A percentile compares a stretch with the other conserved stretches of the same genome.
These are phyloP conservation scores for Sardina pilchardus DNA, from an alignment of 2,113 vertebrate genomes.

Conservation along the genomic window DNA sequence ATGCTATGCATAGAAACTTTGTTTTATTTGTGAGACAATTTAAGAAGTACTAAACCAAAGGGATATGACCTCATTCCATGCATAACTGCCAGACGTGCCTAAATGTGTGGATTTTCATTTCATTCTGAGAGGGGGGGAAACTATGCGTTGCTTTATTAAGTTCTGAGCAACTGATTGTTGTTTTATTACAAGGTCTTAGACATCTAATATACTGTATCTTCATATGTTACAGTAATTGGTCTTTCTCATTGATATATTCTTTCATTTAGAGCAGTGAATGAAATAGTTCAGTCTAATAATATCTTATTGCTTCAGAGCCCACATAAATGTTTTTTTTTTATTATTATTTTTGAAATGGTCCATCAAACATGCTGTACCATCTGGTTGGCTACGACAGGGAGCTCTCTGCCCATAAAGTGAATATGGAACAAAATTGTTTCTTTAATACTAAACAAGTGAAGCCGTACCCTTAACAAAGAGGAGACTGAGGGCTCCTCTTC, in stretches of 20 bases:
- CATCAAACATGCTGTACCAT: neutral
- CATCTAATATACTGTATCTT: neutral
- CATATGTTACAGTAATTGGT: neutral
- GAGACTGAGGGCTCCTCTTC: neutral
- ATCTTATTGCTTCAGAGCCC: neutral
- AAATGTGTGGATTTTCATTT: neutral
- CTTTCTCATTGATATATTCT: neutral
- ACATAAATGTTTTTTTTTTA: neutral
- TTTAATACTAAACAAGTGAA: neutral
- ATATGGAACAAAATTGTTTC: conserved; percentile 12
- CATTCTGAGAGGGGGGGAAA: neutral
- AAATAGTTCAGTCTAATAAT: neutral
- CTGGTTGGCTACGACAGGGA: neutral
- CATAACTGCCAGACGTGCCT: neutral
- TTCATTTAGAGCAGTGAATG: neutral
- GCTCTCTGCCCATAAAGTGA: neutral
- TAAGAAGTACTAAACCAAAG: neutral
- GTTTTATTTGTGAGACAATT: neutral
- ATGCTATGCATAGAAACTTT: neutral
- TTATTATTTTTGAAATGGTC: conserved; percentile 4
- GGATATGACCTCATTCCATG: neutral
- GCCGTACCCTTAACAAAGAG: neutral
- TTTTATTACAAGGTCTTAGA: neutral
- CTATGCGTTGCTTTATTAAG: neutral
- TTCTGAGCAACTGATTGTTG: neutral